A percentile compares a stretch with the other conserved stretches of the same genome.
Conservation (phyloP, 2,113 vertebrate genomes). For the Neogale vison region DNA sequence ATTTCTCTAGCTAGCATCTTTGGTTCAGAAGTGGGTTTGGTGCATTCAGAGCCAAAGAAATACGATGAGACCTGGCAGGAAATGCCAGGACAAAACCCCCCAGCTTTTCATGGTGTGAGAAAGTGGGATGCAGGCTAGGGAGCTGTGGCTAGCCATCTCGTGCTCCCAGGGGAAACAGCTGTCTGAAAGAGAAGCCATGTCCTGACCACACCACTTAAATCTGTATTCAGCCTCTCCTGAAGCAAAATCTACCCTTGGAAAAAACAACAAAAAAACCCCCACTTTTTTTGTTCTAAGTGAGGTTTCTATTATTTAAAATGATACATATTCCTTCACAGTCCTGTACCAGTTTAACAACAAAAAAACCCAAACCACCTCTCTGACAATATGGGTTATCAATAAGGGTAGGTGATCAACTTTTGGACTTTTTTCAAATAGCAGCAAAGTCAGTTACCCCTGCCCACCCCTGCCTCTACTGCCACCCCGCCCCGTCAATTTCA, state of each 20-base stretch:
- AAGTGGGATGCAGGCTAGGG: neutral
- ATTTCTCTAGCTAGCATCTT: neutral
- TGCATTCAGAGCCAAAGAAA: neutral
- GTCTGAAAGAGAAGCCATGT: neutral
- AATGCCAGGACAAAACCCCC: neutral
- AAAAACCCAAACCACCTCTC: neutral
- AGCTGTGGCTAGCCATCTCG: neutral
- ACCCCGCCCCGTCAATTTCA: neutral
- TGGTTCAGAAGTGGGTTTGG: neutral
- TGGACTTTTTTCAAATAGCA: neutral
- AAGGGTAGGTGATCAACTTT: neutral
- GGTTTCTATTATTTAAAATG: neutral
- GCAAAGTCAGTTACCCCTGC: neutral
- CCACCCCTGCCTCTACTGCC: neutral
- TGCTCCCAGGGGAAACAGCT: neutral
- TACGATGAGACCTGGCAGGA: neutral
- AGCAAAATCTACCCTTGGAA: neutral
- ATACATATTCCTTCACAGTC: neutral
- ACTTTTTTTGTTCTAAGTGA: neutral
- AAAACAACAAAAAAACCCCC: too few relatives aligned
- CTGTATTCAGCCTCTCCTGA: neutral
- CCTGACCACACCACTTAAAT: neutral
- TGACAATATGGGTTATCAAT: neutral
- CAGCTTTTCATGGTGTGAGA: neutral
- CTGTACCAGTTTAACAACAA: neutral